phyloP scores from a whole-genome alignment of 2,113 vertebrate species.

The Columba livia region DNA sequence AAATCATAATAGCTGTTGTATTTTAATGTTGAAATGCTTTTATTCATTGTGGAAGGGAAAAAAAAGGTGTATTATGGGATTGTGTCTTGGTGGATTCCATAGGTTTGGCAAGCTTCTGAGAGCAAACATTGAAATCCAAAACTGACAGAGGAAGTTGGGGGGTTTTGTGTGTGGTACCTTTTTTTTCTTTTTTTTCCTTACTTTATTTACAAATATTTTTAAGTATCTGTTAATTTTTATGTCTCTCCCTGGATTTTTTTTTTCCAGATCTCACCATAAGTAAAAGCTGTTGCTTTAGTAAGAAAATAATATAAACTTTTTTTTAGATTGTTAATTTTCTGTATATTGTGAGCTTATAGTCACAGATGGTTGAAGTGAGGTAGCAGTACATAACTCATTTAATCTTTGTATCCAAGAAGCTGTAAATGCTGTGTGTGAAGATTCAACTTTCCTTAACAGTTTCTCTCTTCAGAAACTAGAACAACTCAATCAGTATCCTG shows the following conservation, averaged over 20 bases:
- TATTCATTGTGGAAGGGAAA: neutral
- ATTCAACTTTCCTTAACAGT: conserved; percentile 79
- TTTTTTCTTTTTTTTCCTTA: neutral
- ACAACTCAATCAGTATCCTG: conserved; percentile 97
- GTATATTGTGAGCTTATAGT: neutral
- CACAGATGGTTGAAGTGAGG: neutral
- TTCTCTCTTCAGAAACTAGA: conserved; percentile 90
- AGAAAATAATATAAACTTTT: neutral
- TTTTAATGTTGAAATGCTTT: neutral
- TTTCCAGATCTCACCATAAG: neutral
- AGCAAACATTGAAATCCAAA: neutral
- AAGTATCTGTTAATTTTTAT: neutral
- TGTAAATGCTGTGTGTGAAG: neutral
- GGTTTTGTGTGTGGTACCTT: too few species aligned
- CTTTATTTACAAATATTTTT: neutral
- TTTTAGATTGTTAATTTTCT: neutral
- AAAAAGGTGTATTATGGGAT: neutral
- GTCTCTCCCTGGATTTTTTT: neutral
- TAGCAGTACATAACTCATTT: neutral
- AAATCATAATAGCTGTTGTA: neutral
- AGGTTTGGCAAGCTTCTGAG: neutral
- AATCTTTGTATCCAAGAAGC: neutral
- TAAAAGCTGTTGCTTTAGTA: neutral
- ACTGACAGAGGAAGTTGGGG: neutral
- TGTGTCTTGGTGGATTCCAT: neutral